Evolutionary conservation across 2,888 invertebrate genomes (phyloP), one percentile per base, ranked within the genome.

Genomic region (Vannuccia rotundouncinata): DNA sequence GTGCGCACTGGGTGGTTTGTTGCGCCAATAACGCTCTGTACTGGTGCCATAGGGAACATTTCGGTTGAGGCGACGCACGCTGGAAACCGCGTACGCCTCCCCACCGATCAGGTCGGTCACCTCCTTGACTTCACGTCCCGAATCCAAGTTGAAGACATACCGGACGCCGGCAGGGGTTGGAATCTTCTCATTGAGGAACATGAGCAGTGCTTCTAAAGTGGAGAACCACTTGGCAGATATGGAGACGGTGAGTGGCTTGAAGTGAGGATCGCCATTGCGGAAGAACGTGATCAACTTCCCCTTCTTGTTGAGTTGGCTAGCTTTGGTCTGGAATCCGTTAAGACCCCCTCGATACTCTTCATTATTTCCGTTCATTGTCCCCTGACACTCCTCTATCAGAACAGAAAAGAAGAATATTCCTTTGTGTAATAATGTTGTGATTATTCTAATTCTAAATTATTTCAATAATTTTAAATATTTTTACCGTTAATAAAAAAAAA

Each of bases 201-300:
- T 94, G 84, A 95, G 90, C 73, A 96, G 89, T 22, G 92, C 92
- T 85, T 95, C 94, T 89, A 95, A 89, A 17, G 92, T 93, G 66
- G 92, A 92, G 85, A 95, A 92, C 85, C 94, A 94, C 82, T 94
- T 90, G 0, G 94, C 94, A 83, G 94, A 93, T 86, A 95, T 94
- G 84, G 93, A 91, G 86, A 93, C 92, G 88, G 94, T 94, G 59
- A 94, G 91, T 0, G 95, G 95, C 22, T 93, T 94, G 86, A 93
- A 94, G 86, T 94, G 94, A 0, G 94, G 93, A 86, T 95, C 95
- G 0, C 95, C 95, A 90, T 95, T 96, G 86, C 94, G 92, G 89
- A 93, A 95, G 89, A 96, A 95, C 0, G 93, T 92, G 81, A 95
- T 93, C 78, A 94, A 79, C 74, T 81, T 83, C 29, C 84, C 84